Evolutionary conservation across 2,113 vertebrate genomes (phyloP).

Genomic region (Arvicanthis niloticus): DNA sequence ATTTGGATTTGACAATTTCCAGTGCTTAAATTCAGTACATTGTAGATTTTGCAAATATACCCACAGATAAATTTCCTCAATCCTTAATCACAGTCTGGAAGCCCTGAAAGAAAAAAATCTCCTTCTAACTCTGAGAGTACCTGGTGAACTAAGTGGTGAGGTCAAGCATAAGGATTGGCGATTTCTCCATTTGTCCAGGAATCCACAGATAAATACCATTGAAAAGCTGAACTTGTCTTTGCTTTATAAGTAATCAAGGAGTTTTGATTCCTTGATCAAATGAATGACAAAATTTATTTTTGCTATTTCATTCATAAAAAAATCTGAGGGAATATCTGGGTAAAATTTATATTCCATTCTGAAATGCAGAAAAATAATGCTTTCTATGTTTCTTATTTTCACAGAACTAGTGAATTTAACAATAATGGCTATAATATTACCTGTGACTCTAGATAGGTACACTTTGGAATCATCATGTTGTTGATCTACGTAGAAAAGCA

Average conservation of each 20-base stretch:
- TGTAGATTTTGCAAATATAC: not conserved
- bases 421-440: not conserved
- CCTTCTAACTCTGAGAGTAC: not conserved
- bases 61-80: not conserved
- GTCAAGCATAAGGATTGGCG: not conserved
- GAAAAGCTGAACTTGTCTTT: not conserved
- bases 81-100: not conserved
- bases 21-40: not conserved
- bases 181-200: too few species aligned
- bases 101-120: too few species aligned
- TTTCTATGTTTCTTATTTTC: not conserved
- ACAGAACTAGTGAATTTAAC: not conserved
- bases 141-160: fast-evolving
- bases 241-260: not conserved
- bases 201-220: not conserved
- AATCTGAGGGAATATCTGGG: not conserved
- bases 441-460: not conserved
- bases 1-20: not conserved
- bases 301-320: not conserved
- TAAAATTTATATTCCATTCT: not conserved
- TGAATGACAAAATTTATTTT: not conserved
- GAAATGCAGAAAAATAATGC: not conserved
- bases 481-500: fast-evolving
- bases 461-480: too few species aligned
- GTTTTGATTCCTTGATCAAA: not conserved